Evolutionary conservation across 2,888 invertebrate species (phyloP).

Genomic region (Strigamia crassipes): DNA sequence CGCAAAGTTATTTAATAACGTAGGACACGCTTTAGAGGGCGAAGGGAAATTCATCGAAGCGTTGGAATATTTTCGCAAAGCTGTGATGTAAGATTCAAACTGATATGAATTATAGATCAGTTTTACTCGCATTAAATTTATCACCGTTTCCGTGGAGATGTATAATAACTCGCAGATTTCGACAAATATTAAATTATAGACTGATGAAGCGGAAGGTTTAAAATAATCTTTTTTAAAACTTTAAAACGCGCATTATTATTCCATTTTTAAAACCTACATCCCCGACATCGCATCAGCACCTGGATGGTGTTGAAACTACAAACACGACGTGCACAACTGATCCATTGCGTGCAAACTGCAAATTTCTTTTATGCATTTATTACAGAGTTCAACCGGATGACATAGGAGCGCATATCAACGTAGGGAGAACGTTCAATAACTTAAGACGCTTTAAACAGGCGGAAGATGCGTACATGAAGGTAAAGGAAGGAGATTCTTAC

Average conservation of each 20-base stretch:
- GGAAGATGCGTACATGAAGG: constrained; percentile 86
- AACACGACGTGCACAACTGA: neutral
- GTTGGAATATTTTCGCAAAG: constrained; percentile 86
- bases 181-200: too few relatives aligned
- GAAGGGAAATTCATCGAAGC: constrained; percentile 74
- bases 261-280: neutral
- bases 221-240: too few relatives aligned
- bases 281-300: neutral
- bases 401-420: constrained; percentile 96
- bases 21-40: constrained; percentile 91
- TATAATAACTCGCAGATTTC: neutral
- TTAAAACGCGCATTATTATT: neutral
- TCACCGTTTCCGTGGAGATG: neutral
- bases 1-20: constrained; percentile 96
- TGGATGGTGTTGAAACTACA: neutral
- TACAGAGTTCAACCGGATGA: constrained; percentile 87
- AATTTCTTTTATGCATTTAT: constrained; percentile 12
- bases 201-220: too few relatives aligned
- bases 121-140: neutral
- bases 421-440: constrained; percentile 92
- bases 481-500: constrained; percentile 54
- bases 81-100: constrained; percentile 67
- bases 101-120: constrained; percentile 29
- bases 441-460: constrained; percentile 85
- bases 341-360: constrained; percentile 5